Percentiles rank a stretch among this genome's conserved stretches.
Evolutionary conservation across 2,888 invertebrate genomes (phyloP).

Genomic region (Onchidella celtica): DNA sequence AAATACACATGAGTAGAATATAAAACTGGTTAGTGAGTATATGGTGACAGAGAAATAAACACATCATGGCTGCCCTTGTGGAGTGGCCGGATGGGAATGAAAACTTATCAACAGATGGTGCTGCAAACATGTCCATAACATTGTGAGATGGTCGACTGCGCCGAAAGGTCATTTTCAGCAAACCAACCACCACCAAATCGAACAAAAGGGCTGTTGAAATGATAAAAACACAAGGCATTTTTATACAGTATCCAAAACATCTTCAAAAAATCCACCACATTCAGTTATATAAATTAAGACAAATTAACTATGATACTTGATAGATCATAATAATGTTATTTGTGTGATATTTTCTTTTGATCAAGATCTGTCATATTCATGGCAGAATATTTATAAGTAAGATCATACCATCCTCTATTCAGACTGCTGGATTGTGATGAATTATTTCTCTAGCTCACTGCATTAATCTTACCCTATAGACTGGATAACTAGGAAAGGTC

Average conservation of each 20-base stretch:
- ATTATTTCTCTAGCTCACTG: too few relatives aligned
- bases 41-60: slow-evolving; percentile 83
- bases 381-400: too few relatives aligned
- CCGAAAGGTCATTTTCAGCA: slow-evolving; percentile 89
- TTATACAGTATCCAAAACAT: not conserved
- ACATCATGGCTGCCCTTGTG: slow-evolving; percentile 89
- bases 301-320: too few relatives aligned
- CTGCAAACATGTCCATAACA: slow-evolving; percentile 85
- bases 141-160: slow-evolving; percentile 88
- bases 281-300: too few relatives aligned
- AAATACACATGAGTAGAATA: slow-evolving; percentile 84
- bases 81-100: slow-evolving; percentile 97
- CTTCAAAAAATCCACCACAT: too few relatives aligned
- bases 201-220: slow-evolving; percentile 90
- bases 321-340: too few relatives aligned
- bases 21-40: slow-evolving; percentile 24
- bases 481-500: too few relatives aligned
- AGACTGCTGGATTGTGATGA: too few relatives aligned
- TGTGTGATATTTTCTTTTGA: too few relatives aligned
- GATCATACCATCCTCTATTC: too few relatives aligned
- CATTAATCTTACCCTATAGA: too few relatives aligned
- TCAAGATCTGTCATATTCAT: too few relatives aligned
- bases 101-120: slow-evolving; percentile 88
- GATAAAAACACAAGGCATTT: not conserved
- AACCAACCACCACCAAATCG: slow-evolving; percentile 89